A percentile compares a stretch with the other conserved stretches of the same genome.
Conservation (phyloP, 1,140 invertebrate species). For the Drosophila paulistorum region DNA sequence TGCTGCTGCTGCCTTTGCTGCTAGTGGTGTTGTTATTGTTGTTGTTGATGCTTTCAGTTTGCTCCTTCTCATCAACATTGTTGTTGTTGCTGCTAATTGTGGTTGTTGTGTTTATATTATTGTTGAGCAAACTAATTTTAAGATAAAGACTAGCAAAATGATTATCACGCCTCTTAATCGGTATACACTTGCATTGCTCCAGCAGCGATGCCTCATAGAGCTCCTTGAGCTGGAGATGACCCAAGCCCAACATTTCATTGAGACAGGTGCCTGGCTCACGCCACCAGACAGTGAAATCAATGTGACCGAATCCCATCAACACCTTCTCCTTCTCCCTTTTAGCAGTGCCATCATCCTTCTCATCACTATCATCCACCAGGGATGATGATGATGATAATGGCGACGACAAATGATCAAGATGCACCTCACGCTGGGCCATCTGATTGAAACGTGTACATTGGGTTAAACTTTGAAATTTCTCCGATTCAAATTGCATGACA, state of each 20-base stretch:
- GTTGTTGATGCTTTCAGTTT: slow-evolving; percentile 3
- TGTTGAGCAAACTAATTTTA: slow-evolving; percentile 65
- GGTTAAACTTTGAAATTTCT: slow-evolving; percentile 77
- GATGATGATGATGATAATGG: background rate
- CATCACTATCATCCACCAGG: background rate
- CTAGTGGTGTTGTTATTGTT: slow-evolving; percentile 26
- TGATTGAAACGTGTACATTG: slow-evolving; percentile 79
- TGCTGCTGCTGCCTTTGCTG: slow-evolving; percentile 18
- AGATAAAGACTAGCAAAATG: slow-evolving; percentile 73
- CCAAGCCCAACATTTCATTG: slow-evolving; percentile 79
- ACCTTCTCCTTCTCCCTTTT: background rate
- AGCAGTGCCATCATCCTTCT: background rate
- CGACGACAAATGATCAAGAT: slow-evolving; percentile 30
- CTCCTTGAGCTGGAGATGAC: slow-evolving; percentile 61
- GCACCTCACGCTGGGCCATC: slow-evolving; percentile 61
- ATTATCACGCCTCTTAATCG: slow-evolving; percentile 62
- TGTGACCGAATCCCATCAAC: slow-evolving; percentile 47
- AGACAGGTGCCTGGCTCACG: slow-evolving; percentile 79
- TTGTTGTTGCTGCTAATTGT: slow-evolving; percentile 23
- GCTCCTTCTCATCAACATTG: background rate
- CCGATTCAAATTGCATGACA: slow-evolving; percentile 80
- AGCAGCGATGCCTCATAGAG: slow-evolving; percentile 68
- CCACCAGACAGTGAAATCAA: slow-evolving; percentile 78
- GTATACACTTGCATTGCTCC: slow-evolving; percentile 77
- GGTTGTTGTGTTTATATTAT: slow-evolving; percentile 18